Base-by-base conservation (phyloP, 2,113 vertebrate species). In the Pavo muticus region DNA sequence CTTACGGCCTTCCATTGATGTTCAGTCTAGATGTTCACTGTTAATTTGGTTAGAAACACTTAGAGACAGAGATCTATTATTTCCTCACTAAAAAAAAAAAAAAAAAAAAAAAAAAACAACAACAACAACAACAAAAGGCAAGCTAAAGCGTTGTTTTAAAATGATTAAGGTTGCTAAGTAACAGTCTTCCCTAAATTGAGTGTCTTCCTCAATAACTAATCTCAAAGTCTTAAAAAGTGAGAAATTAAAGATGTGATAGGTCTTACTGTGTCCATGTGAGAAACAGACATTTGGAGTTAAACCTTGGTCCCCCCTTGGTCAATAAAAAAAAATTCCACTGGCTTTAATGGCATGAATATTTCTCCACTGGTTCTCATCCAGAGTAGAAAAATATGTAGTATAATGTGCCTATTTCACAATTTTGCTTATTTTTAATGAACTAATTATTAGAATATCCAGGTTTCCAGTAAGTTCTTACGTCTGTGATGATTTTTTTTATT, bases 101-200 rank as follows among this genome's bases (percentile, higher is more conserved):
- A 52, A 54, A 56, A 10, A 54, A 52, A 54, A 32, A 23, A 35
- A 6, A 35, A 35, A 35, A 35, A 35, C 35, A 35, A 35, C 35
- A 35, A 35, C 35, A 35, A 35, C 35, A 35, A 35, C 35, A 35
- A 35, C 35, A 35, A 35, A 89, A 7, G 65, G 37, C 39, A 80
- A 73, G 52, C 61, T 94, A 86, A 90, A 85, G 71, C 60, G 91
- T 97, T 92, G 88, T 90, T 88, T 95, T 94, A 92, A 93, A 95
- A 86, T 9, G 25, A 78, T 94, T 96, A 80, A 57, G 69, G 93
- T 96, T 97, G 95, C 93, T 95, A 88, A 93, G 93, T 91, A 90
- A 93, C 94, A 90, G 52, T 74, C 60, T 88, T 78, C 56, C 82
- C 39, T 93, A 90, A 91, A 90, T 45, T 73, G 42, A 88, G 56